Evolutionary conservation across 2,113 vertebrate species (phyloP).

Genomic region (Halcyon senegalensis): DNA sequence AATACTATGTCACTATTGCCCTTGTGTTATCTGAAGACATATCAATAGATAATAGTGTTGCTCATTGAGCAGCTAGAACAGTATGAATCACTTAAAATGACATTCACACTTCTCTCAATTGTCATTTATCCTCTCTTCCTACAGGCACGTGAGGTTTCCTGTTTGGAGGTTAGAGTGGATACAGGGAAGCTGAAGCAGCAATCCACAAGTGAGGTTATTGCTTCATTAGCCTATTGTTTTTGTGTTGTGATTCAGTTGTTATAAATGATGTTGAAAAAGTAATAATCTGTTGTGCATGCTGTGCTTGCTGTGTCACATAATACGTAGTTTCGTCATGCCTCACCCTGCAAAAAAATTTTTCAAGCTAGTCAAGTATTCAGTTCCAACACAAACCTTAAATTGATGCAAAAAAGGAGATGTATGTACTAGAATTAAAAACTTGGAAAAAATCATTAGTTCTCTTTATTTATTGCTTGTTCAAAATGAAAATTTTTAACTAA

Average conservation of each 20-base stretch:
- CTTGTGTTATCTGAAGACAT: neutral
- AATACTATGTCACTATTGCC: neutral
- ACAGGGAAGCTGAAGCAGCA: conserved; percentile 49
- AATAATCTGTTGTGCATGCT: neutral
- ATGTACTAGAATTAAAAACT: neutral
- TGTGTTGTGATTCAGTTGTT: neutral
- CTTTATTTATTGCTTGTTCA: neutral
- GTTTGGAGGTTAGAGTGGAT: conserved; percentile 73
- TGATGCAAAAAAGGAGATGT: neutral
- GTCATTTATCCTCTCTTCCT: neutral
- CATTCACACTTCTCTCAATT: neutral
- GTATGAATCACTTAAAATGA: neutral
- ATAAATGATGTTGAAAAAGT: neutral
- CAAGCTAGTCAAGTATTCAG: neutral
- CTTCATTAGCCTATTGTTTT: conserved; percentile 36
- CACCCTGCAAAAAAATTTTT: neutral
- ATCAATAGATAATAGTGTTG: neutral
- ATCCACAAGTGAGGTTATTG: conserved; percentile 69
- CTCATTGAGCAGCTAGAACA: neutral
- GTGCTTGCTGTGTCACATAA: neutral
- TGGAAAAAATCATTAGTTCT: neutral
- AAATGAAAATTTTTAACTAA: neutral
- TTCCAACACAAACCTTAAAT: neutral
- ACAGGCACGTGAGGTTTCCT: conserved; percentile 77
- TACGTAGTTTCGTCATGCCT: neutral